Evolutionary conservation across 2,797 vertebrate genomes (phyloP).

Genomic region (Pygocentrus nattereri): DNA sequence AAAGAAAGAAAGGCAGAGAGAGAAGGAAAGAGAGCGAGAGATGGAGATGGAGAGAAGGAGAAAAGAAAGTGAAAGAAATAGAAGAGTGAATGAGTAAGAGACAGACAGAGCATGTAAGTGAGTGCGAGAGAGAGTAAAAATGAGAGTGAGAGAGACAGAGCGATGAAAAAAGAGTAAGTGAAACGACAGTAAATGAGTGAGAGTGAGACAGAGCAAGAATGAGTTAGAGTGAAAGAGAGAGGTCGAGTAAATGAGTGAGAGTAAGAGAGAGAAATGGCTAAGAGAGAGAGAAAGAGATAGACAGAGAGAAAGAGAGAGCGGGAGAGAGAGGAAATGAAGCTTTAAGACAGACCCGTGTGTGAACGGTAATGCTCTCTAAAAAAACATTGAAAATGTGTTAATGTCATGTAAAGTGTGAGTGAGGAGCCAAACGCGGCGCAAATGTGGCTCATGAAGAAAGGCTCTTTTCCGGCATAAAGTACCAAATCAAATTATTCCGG

Average conservation of each 20-base stretch:
- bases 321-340: slow-evolving; percentile 83
- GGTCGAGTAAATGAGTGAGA: not conserved
- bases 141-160: too few species aligned
- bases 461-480: slow-evolving; percentile 81
- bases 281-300: slow-evolving; percentile 31
- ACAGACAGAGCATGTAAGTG: slow-evolving; percentile 47
- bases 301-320: slow-evolving; percentile 49
- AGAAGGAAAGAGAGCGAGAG: slow-evolving; percentile 19
- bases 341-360: slow-evolving; percentile 86
- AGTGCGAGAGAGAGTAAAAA: slow-evolving; percentile 64
- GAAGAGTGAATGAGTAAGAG: not conserved
- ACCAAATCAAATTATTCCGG: slow-evolving; percentile 84
- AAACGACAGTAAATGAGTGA: too few species aligned
- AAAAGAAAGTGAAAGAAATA: not conserved
- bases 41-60: not conserved
- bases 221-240: not conserved
- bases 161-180: too few species aligned
- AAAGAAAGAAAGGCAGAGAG: not conserved
- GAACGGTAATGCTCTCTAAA: slow-evolving; percentile 83
- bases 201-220: slow-evolving; percentile 29
- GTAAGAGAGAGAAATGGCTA: not conserved
- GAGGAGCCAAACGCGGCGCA: slow-evolving; percentile 65
- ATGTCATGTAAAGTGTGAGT: slow-evolving; percentile 85
- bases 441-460: slow-evolving; percentile 79
- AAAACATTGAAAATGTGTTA: slow-evolving; percentile 75